These are phyloP conservation scores for Pseudochirops cupreus DNA, from an alignment of 2,797 vertebrate species.

Conservation along the genomic window DNA sequence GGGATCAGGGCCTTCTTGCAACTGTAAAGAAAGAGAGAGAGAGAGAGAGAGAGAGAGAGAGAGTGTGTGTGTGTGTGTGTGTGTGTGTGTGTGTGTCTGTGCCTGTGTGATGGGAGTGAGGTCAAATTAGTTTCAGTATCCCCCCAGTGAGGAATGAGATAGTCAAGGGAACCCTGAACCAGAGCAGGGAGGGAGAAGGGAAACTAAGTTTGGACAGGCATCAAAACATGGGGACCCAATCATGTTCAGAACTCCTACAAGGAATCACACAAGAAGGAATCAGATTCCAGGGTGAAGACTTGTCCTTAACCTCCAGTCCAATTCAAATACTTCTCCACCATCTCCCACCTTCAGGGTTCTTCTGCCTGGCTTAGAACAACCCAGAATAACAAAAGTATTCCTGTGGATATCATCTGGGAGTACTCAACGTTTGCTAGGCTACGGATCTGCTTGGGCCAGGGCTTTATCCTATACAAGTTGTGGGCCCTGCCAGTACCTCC, in stretches of 20 bases:
- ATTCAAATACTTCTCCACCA: neutral
- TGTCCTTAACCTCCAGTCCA: neutral
- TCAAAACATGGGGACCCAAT: neutral
- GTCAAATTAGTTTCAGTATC: neutral
- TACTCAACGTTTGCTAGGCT: neutral
- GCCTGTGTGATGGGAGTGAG: neutral
- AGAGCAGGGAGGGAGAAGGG: neutral
- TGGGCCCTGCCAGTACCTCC: neutral
- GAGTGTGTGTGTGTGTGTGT: too few species aligned
- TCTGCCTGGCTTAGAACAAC: neutral
- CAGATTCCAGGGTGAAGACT: neutral
- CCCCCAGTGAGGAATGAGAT: neutral
- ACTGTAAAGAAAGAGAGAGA: neutral
- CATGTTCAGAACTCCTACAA: neutral
- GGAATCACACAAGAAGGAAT: neutral
- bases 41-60: too few species aligned
- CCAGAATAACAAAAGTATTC: neutral
- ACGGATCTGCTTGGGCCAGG: neutral
- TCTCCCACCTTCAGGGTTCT: neutral
- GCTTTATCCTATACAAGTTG: neutral
- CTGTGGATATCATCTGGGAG: neutral
- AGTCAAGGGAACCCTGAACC: neutral
- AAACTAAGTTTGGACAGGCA: neutral
- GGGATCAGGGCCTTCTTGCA: neutral
- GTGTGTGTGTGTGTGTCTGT: neutral